A percentile compares a stretch with the other conserved stretches of the same genome.
Conservation (phyloP, 2,113 vertebrate genomes). For the Tangachromis dhanisi region DNA sequence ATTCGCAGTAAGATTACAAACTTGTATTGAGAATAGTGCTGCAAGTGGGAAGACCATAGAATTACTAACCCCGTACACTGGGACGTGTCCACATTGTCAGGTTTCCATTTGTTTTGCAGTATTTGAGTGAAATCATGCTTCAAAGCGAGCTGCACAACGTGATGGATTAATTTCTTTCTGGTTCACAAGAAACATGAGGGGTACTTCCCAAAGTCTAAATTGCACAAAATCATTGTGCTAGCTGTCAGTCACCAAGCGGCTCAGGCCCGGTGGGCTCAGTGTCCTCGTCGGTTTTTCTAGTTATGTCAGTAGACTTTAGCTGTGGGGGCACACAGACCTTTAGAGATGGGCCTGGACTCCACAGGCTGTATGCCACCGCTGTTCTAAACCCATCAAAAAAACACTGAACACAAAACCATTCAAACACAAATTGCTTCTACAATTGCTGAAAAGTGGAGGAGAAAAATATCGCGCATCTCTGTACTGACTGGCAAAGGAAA, state of each 20-base stretch:
- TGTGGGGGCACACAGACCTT: neutral
- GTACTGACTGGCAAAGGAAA: neutral
- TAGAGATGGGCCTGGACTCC: neutral
- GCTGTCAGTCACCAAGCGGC: neutral
- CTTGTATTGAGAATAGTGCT: fast-evolving
- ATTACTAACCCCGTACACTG: fast-evolving
- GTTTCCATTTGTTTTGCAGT: neutral
- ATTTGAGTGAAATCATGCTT: neutral
- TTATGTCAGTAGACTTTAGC: neutral
- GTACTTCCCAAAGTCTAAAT: neutral
- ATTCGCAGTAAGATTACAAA: neutral
- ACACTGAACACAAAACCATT: neutral
- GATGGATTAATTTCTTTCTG: neutral
- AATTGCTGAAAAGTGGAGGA: neutral
- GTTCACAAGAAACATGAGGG: neutral
- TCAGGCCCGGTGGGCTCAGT: fast-evolving
- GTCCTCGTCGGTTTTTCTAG: fast-evolving
- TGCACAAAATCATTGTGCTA: neutral
- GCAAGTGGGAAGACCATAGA: neutral
- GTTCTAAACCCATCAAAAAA: neutral
- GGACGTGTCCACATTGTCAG: neutral
- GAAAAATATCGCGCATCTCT: neutral
- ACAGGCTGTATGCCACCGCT: neutral
- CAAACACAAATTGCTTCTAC: neutral
- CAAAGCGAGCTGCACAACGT: neutral